Evolutionary conservation across 2,113 vertebrate genomes (phyloP).

Genomic region (Peucedramus taeniatus): DNA sequence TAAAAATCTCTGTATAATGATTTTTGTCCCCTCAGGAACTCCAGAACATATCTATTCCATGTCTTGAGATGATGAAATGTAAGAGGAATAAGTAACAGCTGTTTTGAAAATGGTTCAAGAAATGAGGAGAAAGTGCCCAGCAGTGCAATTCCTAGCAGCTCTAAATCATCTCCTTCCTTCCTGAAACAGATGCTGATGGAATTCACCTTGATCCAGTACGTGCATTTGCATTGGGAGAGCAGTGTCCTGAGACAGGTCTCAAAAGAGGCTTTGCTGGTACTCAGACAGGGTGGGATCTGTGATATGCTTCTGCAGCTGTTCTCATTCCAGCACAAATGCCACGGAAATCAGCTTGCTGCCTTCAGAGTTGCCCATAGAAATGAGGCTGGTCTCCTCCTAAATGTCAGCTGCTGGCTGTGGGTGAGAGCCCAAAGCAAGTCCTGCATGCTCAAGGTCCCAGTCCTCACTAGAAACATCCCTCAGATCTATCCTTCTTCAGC

Average conservation of each 20-base stretch:
- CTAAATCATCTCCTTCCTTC: not conserved
- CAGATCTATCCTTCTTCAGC: not conserved
- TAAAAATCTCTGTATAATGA: not conserved
- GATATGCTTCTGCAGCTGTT: not conserved
- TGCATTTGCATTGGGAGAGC: not conserved
- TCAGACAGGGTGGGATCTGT: not conserved
- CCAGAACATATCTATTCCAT: not conserved
- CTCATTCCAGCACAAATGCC: not conserved
- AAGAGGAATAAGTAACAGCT: constrained; percentile 35
- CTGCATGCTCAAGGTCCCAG: not conserved
- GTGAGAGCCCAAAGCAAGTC: not conserved
- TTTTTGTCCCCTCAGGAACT: not conserved
- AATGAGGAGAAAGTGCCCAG: constrained; percentile 5
- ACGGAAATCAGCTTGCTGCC: not conserved
- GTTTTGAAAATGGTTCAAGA: constrained; percentile 43
- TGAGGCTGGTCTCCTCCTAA: not conserved
- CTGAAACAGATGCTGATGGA: not conserved
- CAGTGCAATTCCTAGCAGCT: not conserved
- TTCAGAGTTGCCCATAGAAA: not conserved
- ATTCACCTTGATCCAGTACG: not conserved
- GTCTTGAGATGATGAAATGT: constrained; percentile 19
- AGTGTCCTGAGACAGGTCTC: not conserved
- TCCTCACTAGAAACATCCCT: not conserved
- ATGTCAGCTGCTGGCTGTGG: not conserved
- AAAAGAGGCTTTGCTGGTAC: not conserved